Conservation (phyloP, 2,113 vertebrate species). For the Eptesicus fuscus region DNA sequence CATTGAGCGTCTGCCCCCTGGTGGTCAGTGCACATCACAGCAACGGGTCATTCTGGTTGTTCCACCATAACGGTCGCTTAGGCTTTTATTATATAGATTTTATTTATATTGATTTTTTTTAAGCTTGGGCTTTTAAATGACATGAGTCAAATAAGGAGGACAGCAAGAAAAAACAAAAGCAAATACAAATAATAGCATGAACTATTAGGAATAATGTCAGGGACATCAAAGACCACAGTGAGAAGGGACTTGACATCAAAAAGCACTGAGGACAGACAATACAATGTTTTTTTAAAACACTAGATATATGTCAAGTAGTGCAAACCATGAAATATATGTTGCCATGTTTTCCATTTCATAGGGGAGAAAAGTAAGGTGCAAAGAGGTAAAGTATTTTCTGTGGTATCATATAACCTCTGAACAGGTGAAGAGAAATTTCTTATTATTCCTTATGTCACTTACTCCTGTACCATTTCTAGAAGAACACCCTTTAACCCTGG, state of each 20-base stretch:
- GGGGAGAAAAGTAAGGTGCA: background rate
- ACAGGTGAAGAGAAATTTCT: background rate
- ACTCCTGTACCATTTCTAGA: background rate
- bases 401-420: rapidly evolving
- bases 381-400: background rate
- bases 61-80: too few relatives aligned
- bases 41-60: too few relatives aligned
- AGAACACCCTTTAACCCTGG: background rate
- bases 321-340: background rate
- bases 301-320: background rate
- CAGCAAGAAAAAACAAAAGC: background rate
- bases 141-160: background rate
- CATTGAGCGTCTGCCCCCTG: too few relatives aligned
- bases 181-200: background rate
- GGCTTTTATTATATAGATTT: too few relatives aligned
- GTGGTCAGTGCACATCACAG: too few relatives aligned
- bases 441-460: background rate
- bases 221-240: background rate
- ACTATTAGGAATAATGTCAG: background rate
- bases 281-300: background rate
- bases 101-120: too few relatives aligned
- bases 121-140: background rate
- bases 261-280: background rate
- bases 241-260: background rate
- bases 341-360: background rate